phyloP scores from a whole-genome alignment of 2,113 vertebrate species.

The Parus major region DNA sequence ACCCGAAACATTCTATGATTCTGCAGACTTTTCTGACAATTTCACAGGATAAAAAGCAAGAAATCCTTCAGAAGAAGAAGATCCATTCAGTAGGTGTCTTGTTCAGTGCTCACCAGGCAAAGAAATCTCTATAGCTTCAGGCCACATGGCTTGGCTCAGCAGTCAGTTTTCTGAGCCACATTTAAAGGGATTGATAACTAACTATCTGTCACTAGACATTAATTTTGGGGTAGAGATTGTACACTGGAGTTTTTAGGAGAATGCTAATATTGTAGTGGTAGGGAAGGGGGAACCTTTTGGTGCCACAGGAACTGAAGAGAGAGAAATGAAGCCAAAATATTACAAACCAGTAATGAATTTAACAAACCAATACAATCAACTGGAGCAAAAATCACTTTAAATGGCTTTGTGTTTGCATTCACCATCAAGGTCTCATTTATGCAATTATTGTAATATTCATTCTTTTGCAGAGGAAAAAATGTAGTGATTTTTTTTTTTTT shows the following conservation, averaged over 20 bases:
- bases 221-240: background rate
- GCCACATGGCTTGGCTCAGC: background rate
- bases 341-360: background rate
- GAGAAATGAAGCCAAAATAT: background rate
- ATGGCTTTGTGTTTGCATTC: background rate
- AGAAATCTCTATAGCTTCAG: background rate
- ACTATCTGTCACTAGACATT: background rate
- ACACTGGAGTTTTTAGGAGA: background rate
- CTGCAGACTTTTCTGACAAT: background rate
- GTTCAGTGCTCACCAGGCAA: background rate
- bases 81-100: background rate
- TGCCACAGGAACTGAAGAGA: background rate
- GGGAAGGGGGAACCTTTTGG: background rate
- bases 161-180: background rate
- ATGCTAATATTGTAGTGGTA: background rate
- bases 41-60: background rate
- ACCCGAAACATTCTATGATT: background rate
- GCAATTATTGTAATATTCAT: background rate
- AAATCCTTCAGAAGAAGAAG: background rate
- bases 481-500: background rate
- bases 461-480: background rate
- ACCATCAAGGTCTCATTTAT: background rate
- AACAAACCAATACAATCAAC: background rate
- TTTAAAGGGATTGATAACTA: background rate
- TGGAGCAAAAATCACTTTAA: background rate